Conservation (phyloP, 2,113 vertebrate species). For the Tringa solitaria region DNA sequence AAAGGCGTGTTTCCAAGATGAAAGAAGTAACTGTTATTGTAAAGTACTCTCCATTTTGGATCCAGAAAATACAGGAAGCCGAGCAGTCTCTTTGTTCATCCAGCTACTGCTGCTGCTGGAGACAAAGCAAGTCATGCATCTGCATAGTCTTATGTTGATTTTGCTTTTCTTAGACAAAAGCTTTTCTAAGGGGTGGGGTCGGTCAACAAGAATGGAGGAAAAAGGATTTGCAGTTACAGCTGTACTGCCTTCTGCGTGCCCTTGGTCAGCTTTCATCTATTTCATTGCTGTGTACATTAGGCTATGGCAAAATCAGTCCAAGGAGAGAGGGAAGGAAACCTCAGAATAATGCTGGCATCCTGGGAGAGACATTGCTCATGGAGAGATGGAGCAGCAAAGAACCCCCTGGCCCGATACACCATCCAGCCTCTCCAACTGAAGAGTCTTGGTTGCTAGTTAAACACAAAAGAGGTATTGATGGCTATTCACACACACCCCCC, state of each 20-base stretch:
- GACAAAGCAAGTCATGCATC: constrained; percentile 50
- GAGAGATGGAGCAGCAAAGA: not conserved
- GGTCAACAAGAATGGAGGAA: constrained; percentile 47
- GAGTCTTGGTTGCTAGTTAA: not conserved
- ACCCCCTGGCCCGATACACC: not conserved
- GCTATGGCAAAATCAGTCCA: not conserved
- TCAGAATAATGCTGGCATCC: not conserved
- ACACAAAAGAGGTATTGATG: not conserved
- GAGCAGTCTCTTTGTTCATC: constrained; percentile 56
- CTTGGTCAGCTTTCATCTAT: constrained; percentile 62
- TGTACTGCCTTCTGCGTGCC: constrained; percentile 22
- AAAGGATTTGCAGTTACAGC: constrained; percentile 47
- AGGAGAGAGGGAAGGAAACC: not conserved
- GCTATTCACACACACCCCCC: not conserved
- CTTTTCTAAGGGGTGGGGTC: constrained; percentile 27
- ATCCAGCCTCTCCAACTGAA: not conserved
- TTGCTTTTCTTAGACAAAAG: constrained; percentile 58
- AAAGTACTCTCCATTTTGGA: constrained; percentile 52
- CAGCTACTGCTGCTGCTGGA: constrained; percentile 63
- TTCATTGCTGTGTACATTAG: constrained; percentile 34
- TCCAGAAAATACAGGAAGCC: constrained; percentile 50
- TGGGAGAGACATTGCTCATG: not conserved
- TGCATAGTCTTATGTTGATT: constrained; percentile 32
- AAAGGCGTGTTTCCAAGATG: not conserved
- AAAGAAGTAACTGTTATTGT: constrained; percentile 18